phyloP scores from a whole-genome alignment of 2,113 vertebrate genomes.

The Alexandromys fortis region DNA sequence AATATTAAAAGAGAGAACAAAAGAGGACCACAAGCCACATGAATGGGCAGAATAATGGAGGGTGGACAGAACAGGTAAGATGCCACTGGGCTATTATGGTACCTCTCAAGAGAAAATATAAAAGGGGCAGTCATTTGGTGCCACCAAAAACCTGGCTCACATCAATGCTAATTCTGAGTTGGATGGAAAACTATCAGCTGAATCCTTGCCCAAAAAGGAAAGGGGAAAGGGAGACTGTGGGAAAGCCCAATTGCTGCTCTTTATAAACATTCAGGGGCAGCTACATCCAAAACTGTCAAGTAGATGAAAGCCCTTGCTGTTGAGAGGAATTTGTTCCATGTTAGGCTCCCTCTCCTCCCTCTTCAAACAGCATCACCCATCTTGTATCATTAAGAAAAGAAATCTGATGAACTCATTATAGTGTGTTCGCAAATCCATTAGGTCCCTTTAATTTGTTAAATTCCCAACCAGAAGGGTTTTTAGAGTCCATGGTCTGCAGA shows the following conservation, averaged over 20 bases:
- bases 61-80: not conserved
- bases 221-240: not conserved
- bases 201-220: not conserved
- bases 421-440: not conserved
- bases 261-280: not conserved
- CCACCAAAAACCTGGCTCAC: not conserved
- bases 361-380: not conserved
- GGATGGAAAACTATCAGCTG: not conserved
- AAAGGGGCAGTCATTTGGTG: not conserved
- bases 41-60: not conserved
- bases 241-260: not conserved
- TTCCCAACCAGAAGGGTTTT: not conserved
- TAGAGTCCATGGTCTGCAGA: not conserved
- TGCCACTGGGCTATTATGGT: not conserved
- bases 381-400: not conserved
- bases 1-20: not conserved
- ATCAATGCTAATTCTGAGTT: conserved; percentile 2
- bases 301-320: not conserved
- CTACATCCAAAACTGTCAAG: not conserved
- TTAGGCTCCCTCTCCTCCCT: not conserved
- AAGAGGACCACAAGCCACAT: not conserved
- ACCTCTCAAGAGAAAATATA: not conserved
- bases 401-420: not conserved
- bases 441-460: not conserved
- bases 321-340: not conserved